These are phyloP conservation scores for Punctoribates punctum DNA, from an alignment of 2,888 invertebrate species.

Conservation along the genomic window DNA sequence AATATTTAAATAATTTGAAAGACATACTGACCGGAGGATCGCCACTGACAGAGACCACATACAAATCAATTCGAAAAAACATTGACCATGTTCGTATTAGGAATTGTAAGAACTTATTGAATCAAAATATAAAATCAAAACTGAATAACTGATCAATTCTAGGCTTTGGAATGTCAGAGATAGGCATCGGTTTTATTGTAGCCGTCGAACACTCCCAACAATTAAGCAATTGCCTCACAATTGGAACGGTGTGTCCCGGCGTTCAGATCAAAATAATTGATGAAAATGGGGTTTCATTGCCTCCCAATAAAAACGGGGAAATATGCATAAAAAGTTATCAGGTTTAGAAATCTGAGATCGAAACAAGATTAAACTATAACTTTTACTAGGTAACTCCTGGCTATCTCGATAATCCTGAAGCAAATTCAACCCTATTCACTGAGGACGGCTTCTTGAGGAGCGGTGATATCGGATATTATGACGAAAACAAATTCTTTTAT, in stretches of 20 bases:
- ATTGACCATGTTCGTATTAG: background rate
- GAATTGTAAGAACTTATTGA: background rate
- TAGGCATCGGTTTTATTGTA: too few relatives aligned
- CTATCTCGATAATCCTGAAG: background rate
- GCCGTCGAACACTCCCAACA: background rate
- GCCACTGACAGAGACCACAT: background rate
- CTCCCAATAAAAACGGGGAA: background rate
- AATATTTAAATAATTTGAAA: background rate
- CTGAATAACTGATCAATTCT: too few relatives aligned
- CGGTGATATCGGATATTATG: conserved; percentile 12
- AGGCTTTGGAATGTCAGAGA: background rate
- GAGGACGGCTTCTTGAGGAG: background rate
- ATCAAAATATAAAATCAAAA: too few relatives aligned
- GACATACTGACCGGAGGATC: background rate
- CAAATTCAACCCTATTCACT: background rate
- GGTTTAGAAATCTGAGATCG: too few relatives aligned
- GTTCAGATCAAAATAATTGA: background rate
- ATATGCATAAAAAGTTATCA: background rate
- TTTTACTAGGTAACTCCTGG: conserved; percentile 2
- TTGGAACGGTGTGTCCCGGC: background rate
- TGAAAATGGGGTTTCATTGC: background rate
- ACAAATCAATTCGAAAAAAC: background rate
- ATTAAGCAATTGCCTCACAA: background rate
- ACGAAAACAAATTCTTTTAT: background rate
- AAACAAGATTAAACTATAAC: too few relatives aligned